A percentile compares a stretch with the other conserved stretches of the same genome.
These are phyloP conservation scores for Aptenodytes forsteri DNA, from an alignment of 2,113 vertebrate genomes.

Conservation along the genomic window DNA sequence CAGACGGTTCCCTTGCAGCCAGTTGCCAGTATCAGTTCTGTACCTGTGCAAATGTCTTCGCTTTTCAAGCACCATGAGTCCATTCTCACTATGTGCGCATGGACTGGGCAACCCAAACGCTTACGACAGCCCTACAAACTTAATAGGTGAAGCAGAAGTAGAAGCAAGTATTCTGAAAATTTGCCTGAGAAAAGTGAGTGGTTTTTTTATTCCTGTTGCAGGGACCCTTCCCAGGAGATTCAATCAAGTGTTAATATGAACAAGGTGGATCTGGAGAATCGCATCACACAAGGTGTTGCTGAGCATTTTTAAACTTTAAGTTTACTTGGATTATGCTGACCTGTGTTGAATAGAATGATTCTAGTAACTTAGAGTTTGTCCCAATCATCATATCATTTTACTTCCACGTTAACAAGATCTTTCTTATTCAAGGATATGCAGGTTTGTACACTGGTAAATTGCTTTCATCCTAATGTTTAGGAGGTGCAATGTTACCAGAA, in stretches of 20 bases:
- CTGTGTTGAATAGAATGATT: neutral
- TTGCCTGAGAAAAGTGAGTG: neutral
- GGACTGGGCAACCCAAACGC: neutral
- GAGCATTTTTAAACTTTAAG: neutral
- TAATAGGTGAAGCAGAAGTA: neutral
- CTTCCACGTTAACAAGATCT: neutral
- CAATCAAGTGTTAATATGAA: neutral
- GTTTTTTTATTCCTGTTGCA: neutral
- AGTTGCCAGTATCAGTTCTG: neutral
- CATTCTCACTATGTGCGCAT: rapidly evolving
- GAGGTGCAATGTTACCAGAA: neutral
- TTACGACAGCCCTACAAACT: neutral
- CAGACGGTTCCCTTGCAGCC: neutral
- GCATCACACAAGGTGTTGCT: neutral
- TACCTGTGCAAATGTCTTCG: neutral
- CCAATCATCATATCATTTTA: neutral
- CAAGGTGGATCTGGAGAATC: neutral
- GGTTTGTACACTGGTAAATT: neutral
- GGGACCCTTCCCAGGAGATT: neutral
- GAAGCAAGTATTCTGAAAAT: neutral
- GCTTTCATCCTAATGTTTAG: neutral
- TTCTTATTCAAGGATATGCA: neutral
- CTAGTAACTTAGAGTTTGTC: neutral
- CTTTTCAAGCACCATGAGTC: neutral
- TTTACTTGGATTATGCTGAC: neutral